phyloP scores from a whole-genome alignment of 2,888 invertebrate genomes.

The Diploptera punctata region DNA sequence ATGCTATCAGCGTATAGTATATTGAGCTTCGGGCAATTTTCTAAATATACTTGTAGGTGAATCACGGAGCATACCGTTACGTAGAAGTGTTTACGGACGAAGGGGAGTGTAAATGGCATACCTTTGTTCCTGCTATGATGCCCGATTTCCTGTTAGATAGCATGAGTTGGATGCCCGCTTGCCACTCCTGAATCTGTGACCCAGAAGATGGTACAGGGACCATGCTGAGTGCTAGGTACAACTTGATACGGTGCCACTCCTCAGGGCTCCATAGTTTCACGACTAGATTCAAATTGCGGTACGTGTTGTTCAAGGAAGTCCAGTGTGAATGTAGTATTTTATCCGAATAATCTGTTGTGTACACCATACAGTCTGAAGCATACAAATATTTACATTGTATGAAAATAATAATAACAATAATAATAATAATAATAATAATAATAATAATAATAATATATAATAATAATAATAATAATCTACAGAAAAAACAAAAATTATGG shows the following conservation, averaged over 20 bases:
- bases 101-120: too few species aligned
- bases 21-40: too few species aligned
- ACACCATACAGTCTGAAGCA: conserved; percentile 34
- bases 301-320: conserved; percentile 26
- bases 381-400: too few species aligned
- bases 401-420: too few species aligned
- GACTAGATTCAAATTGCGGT: conserved; percentile 32
- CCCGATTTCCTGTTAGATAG: conserved; percentile 33
- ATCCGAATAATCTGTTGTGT: background rate
- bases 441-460: too few species aligned
- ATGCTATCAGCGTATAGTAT: too few species aligned
- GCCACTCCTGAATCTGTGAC: conserved; percentile 32
- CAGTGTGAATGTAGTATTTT: conserved; percentile 19
- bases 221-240: conserved; percentile 28
- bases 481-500: too few species aligned
- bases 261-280: conserved; percentile 38
- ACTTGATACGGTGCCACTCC: conserved; percentile 27
- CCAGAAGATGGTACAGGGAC: conserved; percentile 29
- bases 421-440: too few species aligned
- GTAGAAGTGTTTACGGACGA: too few species aligned
- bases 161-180: conserved; percentile 27
- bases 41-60: too few species aligned
- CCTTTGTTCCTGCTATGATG: background rate
- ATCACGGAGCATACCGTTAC: too few species aligned
- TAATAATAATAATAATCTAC: too few species aligned